Evolutionary conservation across 2,888 invertebrate species (phyloP).

Genomic region (Bugulina stolonifera): DNA sequence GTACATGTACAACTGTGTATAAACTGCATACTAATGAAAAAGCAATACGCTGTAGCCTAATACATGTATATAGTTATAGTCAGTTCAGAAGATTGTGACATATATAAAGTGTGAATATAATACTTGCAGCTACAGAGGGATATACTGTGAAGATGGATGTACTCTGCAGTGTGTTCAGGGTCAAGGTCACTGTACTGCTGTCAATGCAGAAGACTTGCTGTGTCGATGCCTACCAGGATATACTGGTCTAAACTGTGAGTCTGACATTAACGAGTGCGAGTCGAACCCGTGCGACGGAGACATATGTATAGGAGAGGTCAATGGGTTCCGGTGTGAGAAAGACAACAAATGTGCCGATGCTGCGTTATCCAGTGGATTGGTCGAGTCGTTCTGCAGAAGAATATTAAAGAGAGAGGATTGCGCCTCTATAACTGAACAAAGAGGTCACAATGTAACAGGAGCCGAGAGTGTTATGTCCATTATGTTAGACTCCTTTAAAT

Average conservation of each 20-base stretch:
- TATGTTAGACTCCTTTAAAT: no score
- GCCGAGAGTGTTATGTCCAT: no score
- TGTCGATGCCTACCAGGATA: background rate
- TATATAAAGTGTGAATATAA: no score
- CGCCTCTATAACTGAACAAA: background rate
- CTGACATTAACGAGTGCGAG: background rate
- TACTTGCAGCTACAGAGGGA: background rate
- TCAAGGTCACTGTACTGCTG: background rate
- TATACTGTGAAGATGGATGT: constrained; percentile 14
- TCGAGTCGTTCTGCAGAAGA: background rate
- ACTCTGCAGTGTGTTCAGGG: background rate
- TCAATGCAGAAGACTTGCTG: background rate
- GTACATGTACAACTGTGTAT: no score
- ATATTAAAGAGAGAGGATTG: background rate
- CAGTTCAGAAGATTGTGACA: no score
- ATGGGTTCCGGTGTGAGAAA: background rate
- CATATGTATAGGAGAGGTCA: background rate
- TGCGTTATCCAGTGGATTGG: background rate
- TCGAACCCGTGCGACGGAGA: background rate
- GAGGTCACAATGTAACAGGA: background rate
- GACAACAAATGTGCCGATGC: background rate
- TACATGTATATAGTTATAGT: no score
- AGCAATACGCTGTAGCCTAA: no score
- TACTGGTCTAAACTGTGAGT: background rate
- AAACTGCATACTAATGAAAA: no score